Evolutionary conservation across 2,797 vertebrate species (phyloP), one percentile per base, ranked within the genome.

Genomic region (Muscicapa striata): DNA sequence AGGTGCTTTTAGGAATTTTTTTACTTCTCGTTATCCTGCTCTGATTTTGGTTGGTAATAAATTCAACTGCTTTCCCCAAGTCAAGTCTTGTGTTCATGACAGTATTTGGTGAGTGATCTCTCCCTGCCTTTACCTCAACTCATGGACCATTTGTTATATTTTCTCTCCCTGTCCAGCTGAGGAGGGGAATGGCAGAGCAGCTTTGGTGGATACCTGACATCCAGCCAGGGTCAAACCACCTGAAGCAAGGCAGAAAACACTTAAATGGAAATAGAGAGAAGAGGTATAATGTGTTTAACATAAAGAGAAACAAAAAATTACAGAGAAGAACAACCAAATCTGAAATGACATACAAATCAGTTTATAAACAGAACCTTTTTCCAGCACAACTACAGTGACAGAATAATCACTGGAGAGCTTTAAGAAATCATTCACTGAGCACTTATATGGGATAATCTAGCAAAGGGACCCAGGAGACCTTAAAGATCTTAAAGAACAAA

Each of bases 401-500:
- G 77, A 92, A 95, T 83, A 94, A 96, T 90, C 91, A 95, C 87
- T 84, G 77, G 85, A 93, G 94, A 94, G 87, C 91, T 93, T 78
- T 97, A 95, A 88, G 83, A 95, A 96, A 93, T 79, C 76, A 86
- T 82, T 90, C 87, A 51, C 85, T 96, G 73, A 91, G 87, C 87
- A 88, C 87, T 94, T 95, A 96, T 84, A 92, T 67, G 45, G 67
- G 87, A 76, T 93, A 93, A 96, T 91, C 79, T 78, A 94, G 87
- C 59, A 95, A 93, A 81, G 51, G 26, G 72, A 55, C 89, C 85
- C 91, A 93, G 34, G 95, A 96, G 93, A 94, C 83, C 62, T 69
- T 36, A 79, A 41, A 94, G 85, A 94, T 94, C 90, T 94, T 92
- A 77, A 96, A 91, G 88, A 96, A 91, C 58, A 77, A 95, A 83